phyloP scores from a whole-genome alignment of 2,797 vertebrate species.

The Decapterus maruadsi region DNA sequence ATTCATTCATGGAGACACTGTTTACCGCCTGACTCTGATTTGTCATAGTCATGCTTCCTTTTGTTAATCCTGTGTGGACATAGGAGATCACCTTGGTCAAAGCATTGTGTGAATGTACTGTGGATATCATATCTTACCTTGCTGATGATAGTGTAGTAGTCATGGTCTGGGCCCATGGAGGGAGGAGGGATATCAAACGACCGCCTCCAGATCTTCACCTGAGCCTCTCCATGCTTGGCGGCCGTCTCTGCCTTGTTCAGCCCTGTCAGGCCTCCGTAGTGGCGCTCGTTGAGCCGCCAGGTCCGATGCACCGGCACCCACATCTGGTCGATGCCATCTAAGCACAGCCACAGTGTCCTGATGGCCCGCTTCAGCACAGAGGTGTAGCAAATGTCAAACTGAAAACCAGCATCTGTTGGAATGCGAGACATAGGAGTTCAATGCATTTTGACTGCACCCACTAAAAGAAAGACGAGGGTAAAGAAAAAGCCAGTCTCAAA shows the following conservation, averaged over 20 bases:
- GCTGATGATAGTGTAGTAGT: constrained; percentile 92
- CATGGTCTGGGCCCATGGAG: constrained; percentile 92
- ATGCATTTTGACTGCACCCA: background rate
- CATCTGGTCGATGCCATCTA: constrained; percentile 96
- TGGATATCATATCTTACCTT: constrained; percentile 86
- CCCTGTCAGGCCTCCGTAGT: constrained; percentile 95
- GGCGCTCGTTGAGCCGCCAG: constrained; percentile 95
- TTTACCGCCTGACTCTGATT: constrained; percentile 4
- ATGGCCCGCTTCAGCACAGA: constrained; percentile 96
- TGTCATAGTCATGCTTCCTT: constrained; percentile 24
- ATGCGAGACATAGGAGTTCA: background rate
- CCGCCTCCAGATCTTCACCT: constrained; percentile 97
- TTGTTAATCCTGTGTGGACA: constrained; percentile 29
- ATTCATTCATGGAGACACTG: background rate
- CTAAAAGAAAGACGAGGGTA: background rate
- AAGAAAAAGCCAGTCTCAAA: background rate
- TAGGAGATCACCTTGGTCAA: constrained; percentile 25
- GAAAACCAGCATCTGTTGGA: constrained; percentile 89
- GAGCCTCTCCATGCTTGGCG: constrained; percentile 94
- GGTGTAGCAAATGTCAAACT: constrained; percentile 97
- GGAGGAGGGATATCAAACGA: constrained; percentile 94
- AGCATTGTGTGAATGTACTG: constrained; percentile 1
- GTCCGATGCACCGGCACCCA: constrained; percentile 95
- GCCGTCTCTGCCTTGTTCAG: constrained; percentile 97
- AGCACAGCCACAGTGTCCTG: constrained; percentile 93